Evolutionary conservation across 2,888 invertebrate genomes (phyloP).

Genomic region (Achlya flavicornis): DNA sequence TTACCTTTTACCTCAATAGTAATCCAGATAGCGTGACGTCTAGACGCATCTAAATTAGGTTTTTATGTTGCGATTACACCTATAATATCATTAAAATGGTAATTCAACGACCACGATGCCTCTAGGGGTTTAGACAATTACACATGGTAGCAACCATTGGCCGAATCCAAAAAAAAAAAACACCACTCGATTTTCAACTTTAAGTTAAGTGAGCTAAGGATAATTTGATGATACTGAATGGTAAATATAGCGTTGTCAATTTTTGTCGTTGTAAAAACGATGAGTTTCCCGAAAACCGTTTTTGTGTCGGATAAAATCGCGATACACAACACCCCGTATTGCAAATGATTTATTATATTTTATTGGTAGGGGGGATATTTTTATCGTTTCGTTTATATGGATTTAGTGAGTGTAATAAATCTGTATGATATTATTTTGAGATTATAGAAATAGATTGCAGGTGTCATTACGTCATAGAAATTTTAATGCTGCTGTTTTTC

Average conservation of each 20-base stretch:
- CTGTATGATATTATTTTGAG: constrained; percentile 9
- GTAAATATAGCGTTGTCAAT: constrained; percentile 23
- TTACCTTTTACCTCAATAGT: constrained; percentile 38
- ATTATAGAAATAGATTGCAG: constrained; percentile 4
- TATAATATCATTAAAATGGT: constrained; percentile 74
- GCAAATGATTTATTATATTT: constrained; percentile 65
- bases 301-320: constrained; percentile 63
- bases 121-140: constrained; percentile 70
- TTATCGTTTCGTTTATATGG: constrained; percentile 40
- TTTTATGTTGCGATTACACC: constrained; percentile 66
- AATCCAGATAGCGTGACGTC: constrained; percentile 61
- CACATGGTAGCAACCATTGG: constrained; percentile 39
- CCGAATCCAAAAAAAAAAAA: constrained; percentile 13
- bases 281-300: constrained; percentile 59
- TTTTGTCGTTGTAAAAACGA: constrained; percentile 56
- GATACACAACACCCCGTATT: constrained; percentile 55
- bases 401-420: constrained; percentile 10
- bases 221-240: not conserved
- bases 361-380: constrained; percentile 52
- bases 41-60: constrained; percentile 72
- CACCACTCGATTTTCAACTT: constrained; percentile 17
- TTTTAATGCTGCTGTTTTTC: no score
- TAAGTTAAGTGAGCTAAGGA: constrained; percentile 9
- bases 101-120: constrained; percentile 66
- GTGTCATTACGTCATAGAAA: not conserved